phyloP scores from a whole-genome alignment of 2,113 vertebrate genomes.

The Carassius carassius region DNA sequence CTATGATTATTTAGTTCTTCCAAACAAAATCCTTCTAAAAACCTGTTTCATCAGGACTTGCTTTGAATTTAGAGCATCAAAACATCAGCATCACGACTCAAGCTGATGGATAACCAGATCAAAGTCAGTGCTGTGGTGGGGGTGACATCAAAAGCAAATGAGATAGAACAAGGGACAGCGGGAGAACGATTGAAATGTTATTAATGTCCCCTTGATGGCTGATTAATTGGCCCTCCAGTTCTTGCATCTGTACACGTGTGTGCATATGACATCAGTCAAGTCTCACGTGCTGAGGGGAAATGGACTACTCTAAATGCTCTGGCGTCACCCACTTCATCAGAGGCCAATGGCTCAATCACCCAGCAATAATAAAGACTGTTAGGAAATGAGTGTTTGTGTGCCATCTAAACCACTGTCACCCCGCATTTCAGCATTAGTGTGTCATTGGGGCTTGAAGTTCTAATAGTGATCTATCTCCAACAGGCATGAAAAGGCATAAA shows the following conservation, averaged over 20 bases:
- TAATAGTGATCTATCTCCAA: conserved; percentile 33
- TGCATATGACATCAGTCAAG: conserved; percentile 2
- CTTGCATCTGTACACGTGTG: not conserved
- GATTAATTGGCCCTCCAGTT: conserved; percentile 34
- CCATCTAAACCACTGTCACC: conserved; percentile 28
- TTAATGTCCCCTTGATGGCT: conserved; percentile 42
- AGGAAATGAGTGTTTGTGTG: conserved; percentile 8
- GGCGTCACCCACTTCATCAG: not conserved
- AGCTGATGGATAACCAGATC: conserved; percentile 39
- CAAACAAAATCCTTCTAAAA: not conserved
- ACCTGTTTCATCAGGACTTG: not conserved
- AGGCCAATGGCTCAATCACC: conserved; percentile 20
- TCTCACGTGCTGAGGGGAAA: not conserved
- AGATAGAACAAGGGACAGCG: conserved; percentile 24
- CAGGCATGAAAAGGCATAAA: conserved; percentile 47
- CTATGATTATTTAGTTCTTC: not conserved
- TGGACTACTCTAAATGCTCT: conserved; percentile 18
- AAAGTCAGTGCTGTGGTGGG: not conserved
- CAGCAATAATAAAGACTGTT: not conserved
- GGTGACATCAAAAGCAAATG: conserved; percentile 38
- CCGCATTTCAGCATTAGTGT: conserved; percentile 13
- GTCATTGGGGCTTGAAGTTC: conserved; percentile 1
- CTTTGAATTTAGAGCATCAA: conserved; percentile 13
- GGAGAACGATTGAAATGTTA: conserved; percentile 31
- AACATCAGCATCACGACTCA: conserved; percentile 3